A percentile compares a stretch with the other conserved stretches of the same genome.
Evolutionary conservation across 2,797 vertebrate genomes (phyloP).

Genomic region (Epinephelus awoara): DNA sequence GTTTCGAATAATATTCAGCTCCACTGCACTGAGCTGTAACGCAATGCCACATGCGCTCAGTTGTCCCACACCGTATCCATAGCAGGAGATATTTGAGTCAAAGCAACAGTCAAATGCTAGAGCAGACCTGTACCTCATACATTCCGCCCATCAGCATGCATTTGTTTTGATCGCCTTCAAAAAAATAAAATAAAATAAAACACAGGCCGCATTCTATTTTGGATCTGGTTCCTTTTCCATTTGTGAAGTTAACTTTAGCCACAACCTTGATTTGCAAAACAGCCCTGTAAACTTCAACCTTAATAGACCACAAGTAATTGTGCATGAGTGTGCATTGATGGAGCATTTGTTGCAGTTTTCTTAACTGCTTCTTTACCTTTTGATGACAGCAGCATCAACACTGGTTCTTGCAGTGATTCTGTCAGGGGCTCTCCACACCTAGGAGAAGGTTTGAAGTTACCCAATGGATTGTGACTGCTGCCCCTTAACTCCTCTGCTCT

Average conservation of each 20-base stretch:
- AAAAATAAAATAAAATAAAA: constrained; percentile 61
- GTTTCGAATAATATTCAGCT: constrained; percentile 13
- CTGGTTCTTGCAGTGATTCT: not conserved
- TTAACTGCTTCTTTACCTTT: not conserved
- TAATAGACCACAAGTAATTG: constrained; percentile 36
- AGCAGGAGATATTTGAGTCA: constrained; percentile 61
- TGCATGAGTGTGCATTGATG: constrained; percentile 1
- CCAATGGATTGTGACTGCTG: constrained; percentile 37
- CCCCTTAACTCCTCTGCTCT: constrained; percentile 9
- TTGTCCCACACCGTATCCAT: constrained; percentile 59
- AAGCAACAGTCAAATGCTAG: constrained; percentile 54
- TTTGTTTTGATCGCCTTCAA: constrained; percentile 74
- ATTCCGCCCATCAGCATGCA: constrained; percentile 67
- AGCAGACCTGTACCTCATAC: constrained; percentile 68
- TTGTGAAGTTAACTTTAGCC: constrained; percentile 86
- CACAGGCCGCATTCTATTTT: constrained; percentile 63
- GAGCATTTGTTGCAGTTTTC: constrained; percentile 4
- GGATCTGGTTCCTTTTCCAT: constrained; percentile 46
- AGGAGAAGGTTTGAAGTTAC: not conserved
- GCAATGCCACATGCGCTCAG: constrained; percentile 40
- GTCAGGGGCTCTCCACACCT: constrained; percentile 7
- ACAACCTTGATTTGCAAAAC: constrained; percentile 82
- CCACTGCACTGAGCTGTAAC: constrained; percentile 24
- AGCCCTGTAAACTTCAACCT: constrained; percentile 53
- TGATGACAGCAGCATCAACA: not conserved